Base-by-base conservation (phyloP, 37 sponge, comb jelly and placozoan species). In the Trichoplax adhaerens region DNA sequence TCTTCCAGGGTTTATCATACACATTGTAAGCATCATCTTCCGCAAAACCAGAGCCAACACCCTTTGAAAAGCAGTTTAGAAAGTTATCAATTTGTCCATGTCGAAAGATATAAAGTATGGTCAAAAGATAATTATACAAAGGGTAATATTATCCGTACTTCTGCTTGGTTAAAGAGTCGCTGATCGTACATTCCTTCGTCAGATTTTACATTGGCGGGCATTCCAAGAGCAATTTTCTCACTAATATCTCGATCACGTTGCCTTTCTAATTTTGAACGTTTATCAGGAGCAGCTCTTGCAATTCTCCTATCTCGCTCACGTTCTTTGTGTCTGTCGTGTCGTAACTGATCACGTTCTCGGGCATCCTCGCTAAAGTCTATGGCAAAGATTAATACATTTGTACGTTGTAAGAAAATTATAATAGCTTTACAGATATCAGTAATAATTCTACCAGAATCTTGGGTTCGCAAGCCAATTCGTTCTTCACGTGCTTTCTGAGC, bases 281-380 rank as follows among this genome's bases (percentile, higher is more conserved):
- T 72, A 53, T 66, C 75, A 29, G 71, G 72, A 47, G 75, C 82
- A 54, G 94, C 93, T 48, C 77, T 78, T 62, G 84, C 89, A 57
- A 97, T 68, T 53, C 99, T 72, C 55, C 94, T 81, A 72, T 92
- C 83, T 57, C 99, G 72, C 72, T 97, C 94, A 54, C 99, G 79
- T 65, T 97, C 99, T 72, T 89, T 92, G 99, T 92, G 99, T 52
- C 99, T 71, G 62, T 97, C 99, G 53, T 88, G 71, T 59, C 94
- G 79, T 65, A 97, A 76, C 53, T 91, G 80, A 46, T 97, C 99
- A 67, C 99, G 72, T 80, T 89, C 88, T 69, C 72, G 65, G 3
- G 73, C 80, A 48, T 81, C 86, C 29, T 29, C 29, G 29, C 29
- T 29, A 29, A 29, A 29, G 29, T 29, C 29, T 29, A 29, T 29